phyloP scores from a whole-genome alignment of 2,888 invertebrate genomes.

The Cosmia trapezina region DNA sequence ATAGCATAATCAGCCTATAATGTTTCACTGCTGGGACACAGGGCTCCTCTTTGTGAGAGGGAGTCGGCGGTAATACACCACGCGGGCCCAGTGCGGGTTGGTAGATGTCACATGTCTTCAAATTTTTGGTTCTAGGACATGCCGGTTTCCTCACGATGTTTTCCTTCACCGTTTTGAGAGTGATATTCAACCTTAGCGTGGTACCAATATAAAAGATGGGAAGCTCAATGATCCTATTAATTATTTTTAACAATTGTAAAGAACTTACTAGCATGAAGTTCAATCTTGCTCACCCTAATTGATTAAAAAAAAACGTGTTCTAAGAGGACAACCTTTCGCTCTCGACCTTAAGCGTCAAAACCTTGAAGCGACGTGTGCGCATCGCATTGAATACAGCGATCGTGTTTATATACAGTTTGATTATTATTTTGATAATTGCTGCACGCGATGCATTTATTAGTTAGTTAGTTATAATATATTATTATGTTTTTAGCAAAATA shows the following conservation, averaged over 20 bases:
- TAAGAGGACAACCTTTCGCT: slow-evolving; percentile 54
- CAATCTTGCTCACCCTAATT: not conserved
- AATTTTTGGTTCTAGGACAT: not conserved
- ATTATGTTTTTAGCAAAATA: not conserved
- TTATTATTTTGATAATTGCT: not conserved
- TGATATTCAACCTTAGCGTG: not conserved
- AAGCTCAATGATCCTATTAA: not conserved
- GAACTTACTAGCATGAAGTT: not conserved
- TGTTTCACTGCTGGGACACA: not conserved
- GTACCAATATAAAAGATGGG: not conserved
- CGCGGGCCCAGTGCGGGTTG: not conserved
- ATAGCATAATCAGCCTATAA: not conserved
- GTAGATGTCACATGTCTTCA: not conserved
- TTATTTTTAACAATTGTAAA: not conserved
- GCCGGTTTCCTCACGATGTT: not conserved
- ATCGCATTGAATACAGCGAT: not conserved
- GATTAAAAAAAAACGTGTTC: slow-evolving; percentile 11
- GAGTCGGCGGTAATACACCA: not conserved
- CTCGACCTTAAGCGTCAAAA: slow-evolving; percentile 35
- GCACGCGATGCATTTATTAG: not conserved
- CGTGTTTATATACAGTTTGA: not conserved
- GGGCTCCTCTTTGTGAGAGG: not conserved
- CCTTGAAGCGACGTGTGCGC: slow-evolving; percentile 45
- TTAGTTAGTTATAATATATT: not conserved
- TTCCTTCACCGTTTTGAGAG: not conserved